Evolutionary conservation across 1,140 invertebrate genomes (phyloP), one percentile per base, ranked within the genome.

Genomic region (Musca vetustissima): DNA sequence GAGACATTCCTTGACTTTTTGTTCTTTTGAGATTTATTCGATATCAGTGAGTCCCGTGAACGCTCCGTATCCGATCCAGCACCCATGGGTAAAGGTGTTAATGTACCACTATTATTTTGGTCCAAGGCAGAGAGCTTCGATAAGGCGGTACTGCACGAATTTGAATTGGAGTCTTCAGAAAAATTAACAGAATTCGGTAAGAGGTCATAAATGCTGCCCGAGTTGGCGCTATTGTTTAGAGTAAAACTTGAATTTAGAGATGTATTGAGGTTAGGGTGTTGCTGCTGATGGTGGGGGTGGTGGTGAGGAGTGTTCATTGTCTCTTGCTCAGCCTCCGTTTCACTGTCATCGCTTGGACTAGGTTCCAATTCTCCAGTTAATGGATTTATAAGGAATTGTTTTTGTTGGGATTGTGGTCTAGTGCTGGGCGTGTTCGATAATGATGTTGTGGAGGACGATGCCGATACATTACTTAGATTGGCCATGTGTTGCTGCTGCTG

Each of bases 351-450:
- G 72, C 87, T 90, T 4, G 88, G 87, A 87, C 92, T 89, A 1
- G 91, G 91, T 80, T 96, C 94, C 73, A 96, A 81, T 72, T 92
- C 89, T 14, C 93, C 93, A 6, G 93, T 95, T 70, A 94, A 85
- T 4, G 93, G 93, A 85, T 95, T 96, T 36, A 95, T 93, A 2
- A 95, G 87, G 84, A 92, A 92, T 75, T 92, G 90, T 55, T 89
- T 85, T 66, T 88, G 86, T 73, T 86, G 87, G 14, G 81, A 67
- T 28, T 52, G 28, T 24, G 66, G 50, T 17, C 24, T 13, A 2
- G 53, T 24, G 19, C 6, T 52, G 19, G 66, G 32, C 4, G 32
- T 22, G 48, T 47, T 24, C 1, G 21, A 47, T 24, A 17, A 17
- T 11, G 15, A 15, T 25, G 65, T n/a, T 28, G 22, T 47, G 6